phyloP scores from a whole-genome alignment of 2,888 invertebrate genomes.

The Mycalesis mineus region DNA sequence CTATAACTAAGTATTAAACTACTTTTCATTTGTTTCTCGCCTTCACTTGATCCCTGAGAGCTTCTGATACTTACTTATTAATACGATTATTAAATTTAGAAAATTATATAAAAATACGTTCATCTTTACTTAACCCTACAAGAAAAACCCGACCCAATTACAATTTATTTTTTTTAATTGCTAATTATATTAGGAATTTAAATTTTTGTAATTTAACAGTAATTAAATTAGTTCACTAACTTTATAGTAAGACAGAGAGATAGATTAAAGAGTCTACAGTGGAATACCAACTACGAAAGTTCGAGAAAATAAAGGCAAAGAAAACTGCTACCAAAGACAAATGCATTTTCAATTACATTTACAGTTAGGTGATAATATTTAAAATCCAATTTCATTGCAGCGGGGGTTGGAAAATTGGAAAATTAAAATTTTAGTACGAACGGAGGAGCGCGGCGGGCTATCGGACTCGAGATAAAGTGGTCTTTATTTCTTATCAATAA shows the following conservation, averaged over 20 bases:
- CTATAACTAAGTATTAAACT: no score
- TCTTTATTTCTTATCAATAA: neutral
- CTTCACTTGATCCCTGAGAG: no score
- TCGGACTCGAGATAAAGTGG: neutral
- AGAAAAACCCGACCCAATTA: no score
- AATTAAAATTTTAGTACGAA: slow-evolving; percentile 13
- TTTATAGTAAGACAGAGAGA: no score
- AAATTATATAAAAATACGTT: no score
- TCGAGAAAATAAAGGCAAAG: neutral
- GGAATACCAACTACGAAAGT: neutral
- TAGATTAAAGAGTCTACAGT: neutral
- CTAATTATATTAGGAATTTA: no score
- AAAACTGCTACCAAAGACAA: slow-evolving; percentile 4
- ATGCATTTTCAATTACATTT: slow-evolving; percentile 4
- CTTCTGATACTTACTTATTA: no score
- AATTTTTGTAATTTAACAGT: neutral
- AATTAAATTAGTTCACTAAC: no score
- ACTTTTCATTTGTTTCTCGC: no score
- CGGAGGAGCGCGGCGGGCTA: neutral
- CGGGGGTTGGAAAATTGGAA: slow-evolving; percentile 10
- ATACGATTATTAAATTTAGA: no score
- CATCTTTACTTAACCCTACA: no score
- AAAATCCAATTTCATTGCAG: slow-evolving; percentile 12
- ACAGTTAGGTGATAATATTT: slow-evolving; percentile 9
- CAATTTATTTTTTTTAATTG: no score